These are phyloP conservation scores for Australoheros facetus DNA, from an alignment of 2,797 vertebrate species.

Conservation along the genomic window DNA sequence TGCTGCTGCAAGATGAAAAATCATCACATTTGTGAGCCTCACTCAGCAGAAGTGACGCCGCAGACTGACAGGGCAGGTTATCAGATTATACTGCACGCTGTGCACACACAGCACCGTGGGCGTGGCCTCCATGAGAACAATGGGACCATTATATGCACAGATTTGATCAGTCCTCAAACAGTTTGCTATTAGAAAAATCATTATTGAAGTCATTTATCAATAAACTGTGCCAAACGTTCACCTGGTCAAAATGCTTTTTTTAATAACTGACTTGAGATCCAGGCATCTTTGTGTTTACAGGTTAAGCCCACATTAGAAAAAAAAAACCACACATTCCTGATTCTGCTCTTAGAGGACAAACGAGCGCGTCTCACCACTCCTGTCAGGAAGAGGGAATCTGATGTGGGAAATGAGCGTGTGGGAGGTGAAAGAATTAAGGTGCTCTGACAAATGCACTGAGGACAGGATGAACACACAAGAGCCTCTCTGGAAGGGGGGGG, in stretches of 20 bases:
- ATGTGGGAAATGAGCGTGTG: slow-evolving; percentile 25
- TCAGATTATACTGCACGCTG: slow-evolving; percentile 36
- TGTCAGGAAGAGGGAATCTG: slow-evolving; percentile 26
- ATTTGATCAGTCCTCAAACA: slow-evolving; percentile 12
- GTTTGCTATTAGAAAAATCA: background rate
- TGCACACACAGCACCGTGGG: background rate
- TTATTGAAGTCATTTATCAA: background rate
- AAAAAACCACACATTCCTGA: too few relatives aligned
- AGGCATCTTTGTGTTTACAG: too few relatives aligned
- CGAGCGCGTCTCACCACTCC: slow-evolving; percentile 23
- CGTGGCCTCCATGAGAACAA: background rate
- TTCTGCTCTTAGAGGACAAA: too few relatives aligned
- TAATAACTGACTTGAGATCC: too few relatives aligned
- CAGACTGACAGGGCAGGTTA: slow-evolving; percentile 14
- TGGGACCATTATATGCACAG: slow-evolving; percentile 8
- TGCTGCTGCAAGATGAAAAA: background rate
- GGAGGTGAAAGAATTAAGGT: slow-evolving; percentile 54
- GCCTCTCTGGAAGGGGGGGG: slow-evolving; percentile 8
- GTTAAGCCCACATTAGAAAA: too few relatives aligned
- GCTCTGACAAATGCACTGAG: slow-evolving; percentile 58
- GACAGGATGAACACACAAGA: slow-evolving; percentile 47
- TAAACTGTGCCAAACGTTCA: too few relatives aligned
- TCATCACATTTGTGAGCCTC: slow-evolving; percentile 25
- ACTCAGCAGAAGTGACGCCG: slow-evolving; percentile 29
- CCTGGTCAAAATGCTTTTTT: too few relatives aligned